These are phyloP conservation scores for Ophioderma brevispina DNA, from an alignment of 35 echinoderm and acorn worm species.

Conservation along the genomic window DNA sequence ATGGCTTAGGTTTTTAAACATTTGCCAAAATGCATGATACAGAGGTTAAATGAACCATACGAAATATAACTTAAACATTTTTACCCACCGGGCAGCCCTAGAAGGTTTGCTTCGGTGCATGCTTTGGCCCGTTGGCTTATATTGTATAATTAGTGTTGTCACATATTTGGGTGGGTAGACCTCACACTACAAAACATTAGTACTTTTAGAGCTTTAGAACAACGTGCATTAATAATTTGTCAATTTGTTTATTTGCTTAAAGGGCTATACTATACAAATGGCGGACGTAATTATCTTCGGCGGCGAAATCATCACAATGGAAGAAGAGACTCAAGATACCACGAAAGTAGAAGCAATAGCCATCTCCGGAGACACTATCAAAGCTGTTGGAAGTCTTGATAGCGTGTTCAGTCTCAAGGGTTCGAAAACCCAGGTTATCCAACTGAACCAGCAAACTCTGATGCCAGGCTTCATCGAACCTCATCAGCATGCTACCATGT, in stretches of 20 bases:
- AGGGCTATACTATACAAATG: not conserved
- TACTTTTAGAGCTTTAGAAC: no score
- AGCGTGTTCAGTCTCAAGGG: slow-evolving; percentile 29
- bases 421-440: slow-evolving; percentile 21
- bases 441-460: slow-evolving; percentile 38
- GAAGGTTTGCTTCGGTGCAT: no score
- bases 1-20: no score
- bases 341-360: slow-evolving; percentile 27
- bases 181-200: no score
- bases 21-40: no score
- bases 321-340: not conserved
- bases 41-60: no score
- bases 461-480: slow-evolving; percentile 66
- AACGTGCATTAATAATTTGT: no score
- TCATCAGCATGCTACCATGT: slow-evolving; percentile 47
- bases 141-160: no score
- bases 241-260: not conserved
- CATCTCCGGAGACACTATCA: slow-evolving; percentile 29
- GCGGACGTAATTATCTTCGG: slow-evolving; percentile 49
- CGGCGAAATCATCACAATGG: slow-evolving; percentile 58
- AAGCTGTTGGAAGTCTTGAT: slow-evolving; percentile 19
- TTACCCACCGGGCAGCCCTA: no score
- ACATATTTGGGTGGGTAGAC: no score
- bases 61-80: no score
- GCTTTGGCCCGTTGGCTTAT: no score